Evolutionary conservation across 1,140 invertebrate genomes (phyloP).

Genomic region (Eueides isabella): DNA sequence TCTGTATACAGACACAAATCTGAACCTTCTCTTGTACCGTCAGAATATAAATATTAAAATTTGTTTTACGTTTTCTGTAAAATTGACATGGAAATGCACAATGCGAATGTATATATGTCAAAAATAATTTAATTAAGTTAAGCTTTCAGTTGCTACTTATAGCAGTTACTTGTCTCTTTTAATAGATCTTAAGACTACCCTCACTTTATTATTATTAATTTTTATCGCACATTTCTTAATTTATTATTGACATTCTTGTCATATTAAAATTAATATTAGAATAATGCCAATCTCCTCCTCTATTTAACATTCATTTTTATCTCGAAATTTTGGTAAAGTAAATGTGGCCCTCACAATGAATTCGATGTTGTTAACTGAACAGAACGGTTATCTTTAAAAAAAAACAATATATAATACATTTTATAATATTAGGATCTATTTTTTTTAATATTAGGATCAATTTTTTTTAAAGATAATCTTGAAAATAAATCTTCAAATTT

Average conservation of each 20-base stretch:
- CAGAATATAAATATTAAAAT: no score
- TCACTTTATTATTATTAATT: not conserved
- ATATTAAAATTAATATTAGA: not conserved
- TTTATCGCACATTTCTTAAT: not conserved
- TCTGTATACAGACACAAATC: no score
- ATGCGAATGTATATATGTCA: no score
- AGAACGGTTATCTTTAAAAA: slow-evolving; percentile 25
- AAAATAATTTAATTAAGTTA: no score
- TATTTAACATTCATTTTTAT: slow-evolving; percentile 40
- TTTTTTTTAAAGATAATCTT: not conserved
- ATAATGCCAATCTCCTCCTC: slow-evolving; percentile 25
- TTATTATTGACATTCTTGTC: no score
- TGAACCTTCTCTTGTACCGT: no score
- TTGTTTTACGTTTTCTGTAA: no score
- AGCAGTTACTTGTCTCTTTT: not conserved
- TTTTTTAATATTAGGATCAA: no score
- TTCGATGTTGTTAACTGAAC: slow-evolving; percentile 31
- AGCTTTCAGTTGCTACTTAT: no score
- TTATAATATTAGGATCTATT: no score
- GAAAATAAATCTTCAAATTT: slow-evolving; percentile 23
- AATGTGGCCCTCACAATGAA: slow-evolving; percentile 20
- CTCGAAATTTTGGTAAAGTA: slow-evolving; percentile 26
- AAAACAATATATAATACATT: no score
- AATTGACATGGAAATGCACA: no score
- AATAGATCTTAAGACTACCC: not conserved